phyloP scores from a whole-genome alignment of 2,888 invertebrate genomes.

The Leptarthrus brevirostris region DNA sequence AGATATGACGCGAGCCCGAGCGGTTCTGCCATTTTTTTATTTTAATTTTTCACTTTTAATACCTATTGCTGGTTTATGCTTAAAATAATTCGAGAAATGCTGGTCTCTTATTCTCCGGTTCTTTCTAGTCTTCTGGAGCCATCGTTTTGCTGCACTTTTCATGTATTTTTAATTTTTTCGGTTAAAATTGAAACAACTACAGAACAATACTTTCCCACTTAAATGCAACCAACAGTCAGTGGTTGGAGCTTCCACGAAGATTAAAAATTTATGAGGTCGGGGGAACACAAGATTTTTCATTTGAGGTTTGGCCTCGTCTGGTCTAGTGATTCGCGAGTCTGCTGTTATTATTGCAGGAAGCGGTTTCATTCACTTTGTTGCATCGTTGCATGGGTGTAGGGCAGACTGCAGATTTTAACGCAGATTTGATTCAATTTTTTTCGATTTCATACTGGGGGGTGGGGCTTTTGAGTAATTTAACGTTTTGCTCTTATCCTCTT shows the following conservation, averaged over 20 bases:
- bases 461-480: slow-evolving; percentile 17
- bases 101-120: background rate
- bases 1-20: slow-evolving; percentile 42
- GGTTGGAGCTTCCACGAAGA: slow-evolving; percentile 35
- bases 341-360: slow-evolving; percentile 42
- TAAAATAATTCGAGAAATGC: slow-evolving; percentile 39
- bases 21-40: slow-evolving; percentile 20
- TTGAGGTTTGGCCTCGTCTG: slow-evolving; percentile 46
- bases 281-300: slow-evolving; percentile 44
- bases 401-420: slow-evolving; percentile 3
- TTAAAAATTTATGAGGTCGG: slow-evolving; percentile 47
- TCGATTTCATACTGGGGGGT: slow-evolving; percentile 6
- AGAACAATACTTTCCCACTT: slow-evolving; percentile 38
- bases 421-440: slow-evolving; percentile 25
- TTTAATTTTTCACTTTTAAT: slow-evolving; percentile 40
- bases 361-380: slow-evolving; percentile 39
- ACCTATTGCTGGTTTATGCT: slow-evolving; percentile 41
- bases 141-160: background rate
- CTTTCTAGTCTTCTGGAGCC: no score
- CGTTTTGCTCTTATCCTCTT: background rate
- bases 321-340: slow-evolving; percentile 41
- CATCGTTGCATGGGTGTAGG: slow-evolving; percentile 18
- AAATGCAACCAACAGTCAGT: slow-evolving; percentile 19
- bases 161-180: slow-evolving; percentile 35
- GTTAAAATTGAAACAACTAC: slow-evolving; percentile 39